These are phyloP conservation scores for Octodon degus DNA, from an alignment of 2,113 vertebrate genomes.

Conservation along the genomic window DNA sequence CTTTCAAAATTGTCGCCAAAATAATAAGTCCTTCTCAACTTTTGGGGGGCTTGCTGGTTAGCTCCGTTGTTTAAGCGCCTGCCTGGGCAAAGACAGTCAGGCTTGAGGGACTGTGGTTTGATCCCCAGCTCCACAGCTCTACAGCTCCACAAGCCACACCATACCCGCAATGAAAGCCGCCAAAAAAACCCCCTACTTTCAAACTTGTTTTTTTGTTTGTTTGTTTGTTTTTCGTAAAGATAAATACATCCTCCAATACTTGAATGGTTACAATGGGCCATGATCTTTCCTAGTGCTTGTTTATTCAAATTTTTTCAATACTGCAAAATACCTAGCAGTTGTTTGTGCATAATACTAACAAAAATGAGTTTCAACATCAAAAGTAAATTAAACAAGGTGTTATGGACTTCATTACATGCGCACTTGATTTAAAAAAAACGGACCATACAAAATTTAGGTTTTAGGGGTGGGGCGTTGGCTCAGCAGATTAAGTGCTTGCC, in stretches of 20 bases:
- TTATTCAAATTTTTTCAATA: slow-evolving; percentile 48
- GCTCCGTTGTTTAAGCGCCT: no score
- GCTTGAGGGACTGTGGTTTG: no score
- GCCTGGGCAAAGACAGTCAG: no score
- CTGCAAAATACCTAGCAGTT: neutral
- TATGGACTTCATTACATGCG: slow-evolving; percentile 35
- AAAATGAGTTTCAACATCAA: slow-evolving; percentile 52
- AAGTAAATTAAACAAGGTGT: neutral
- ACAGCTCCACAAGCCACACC: no score
- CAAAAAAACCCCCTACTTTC: no score
- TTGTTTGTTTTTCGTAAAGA: slow-evolving; percentile 41
- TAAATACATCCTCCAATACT: slow-evolving; percentile 12
- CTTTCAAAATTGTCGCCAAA: neutral
- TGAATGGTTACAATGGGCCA: slow-evolving; percentile 33
- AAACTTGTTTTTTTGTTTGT: no score
- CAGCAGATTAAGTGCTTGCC: no score
- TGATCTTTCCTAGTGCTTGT: neutral
- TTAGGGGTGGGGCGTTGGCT: no score
- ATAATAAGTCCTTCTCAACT: neutral
- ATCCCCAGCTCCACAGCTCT: no score
- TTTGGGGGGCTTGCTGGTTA: neutral
- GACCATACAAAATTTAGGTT: neutral
- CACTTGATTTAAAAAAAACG: neutral
- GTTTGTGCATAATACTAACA: slow-evolving; percentile 32
- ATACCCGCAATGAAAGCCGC: no score